Evolutionary conservation across 2,888 invertebrate genomes (phyloP).

Genomic region (Elegia similella): DNA sequence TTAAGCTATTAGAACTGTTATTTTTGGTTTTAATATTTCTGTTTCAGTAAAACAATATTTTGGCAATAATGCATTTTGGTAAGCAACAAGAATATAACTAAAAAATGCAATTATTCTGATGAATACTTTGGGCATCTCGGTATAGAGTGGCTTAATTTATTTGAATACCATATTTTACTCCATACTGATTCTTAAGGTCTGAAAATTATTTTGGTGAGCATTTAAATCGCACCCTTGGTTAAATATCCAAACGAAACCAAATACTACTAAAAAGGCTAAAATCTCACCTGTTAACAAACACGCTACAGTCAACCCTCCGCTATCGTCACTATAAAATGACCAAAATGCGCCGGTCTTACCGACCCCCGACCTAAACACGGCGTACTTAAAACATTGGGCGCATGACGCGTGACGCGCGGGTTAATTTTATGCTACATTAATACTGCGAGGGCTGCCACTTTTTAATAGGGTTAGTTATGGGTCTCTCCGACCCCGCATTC

Average conservation of each 20-base stretch:
- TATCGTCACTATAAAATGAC: slow-evolving; percentile 20
- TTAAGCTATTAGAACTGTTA: too few relatives aligned
- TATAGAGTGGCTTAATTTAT: too few relatives aligned
- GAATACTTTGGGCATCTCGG: too few relatives aligned
- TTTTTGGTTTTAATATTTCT: too few relatives aligned
- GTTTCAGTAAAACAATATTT: too few relatives aligned
- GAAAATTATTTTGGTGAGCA: too few relatives aligned
- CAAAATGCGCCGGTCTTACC: slow-evolving; percentile 30
- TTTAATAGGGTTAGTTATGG: slow-evolving; percentile 80
- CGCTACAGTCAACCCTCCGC: slow-evolving; percentile 6
- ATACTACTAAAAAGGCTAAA: not conserved
- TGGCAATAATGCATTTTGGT: too few relatives aligned
- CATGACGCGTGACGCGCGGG: slow-evolving; percentile 67
- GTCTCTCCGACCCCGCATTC: slow-evolving; percentile 50
- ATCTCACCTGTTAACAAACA: not conserved
- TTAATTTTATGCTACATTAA: slow-evolving; percentile 82
- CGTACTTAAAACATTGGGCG: slow-evolving; percentile 59
- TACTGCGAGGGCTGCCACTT: slow-evolving; percentile 67
- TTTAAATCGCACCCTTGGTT: too few relatives aligned
- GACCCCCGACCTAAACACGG: slow-evolving; percentile 33
- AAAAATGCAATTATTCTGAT: too few relatives aligned
- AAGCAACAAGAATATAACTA: too few relatives aligned
- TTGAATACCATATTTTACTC: too few relatives aligned
- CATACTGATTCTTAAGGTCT: too few relatives aligned
- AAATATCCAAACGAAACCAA: not conserved